Base-by-base conservation (phyloP, 1,140 invertebrate species). In the Lordiphosa clarofinis region DNA sequence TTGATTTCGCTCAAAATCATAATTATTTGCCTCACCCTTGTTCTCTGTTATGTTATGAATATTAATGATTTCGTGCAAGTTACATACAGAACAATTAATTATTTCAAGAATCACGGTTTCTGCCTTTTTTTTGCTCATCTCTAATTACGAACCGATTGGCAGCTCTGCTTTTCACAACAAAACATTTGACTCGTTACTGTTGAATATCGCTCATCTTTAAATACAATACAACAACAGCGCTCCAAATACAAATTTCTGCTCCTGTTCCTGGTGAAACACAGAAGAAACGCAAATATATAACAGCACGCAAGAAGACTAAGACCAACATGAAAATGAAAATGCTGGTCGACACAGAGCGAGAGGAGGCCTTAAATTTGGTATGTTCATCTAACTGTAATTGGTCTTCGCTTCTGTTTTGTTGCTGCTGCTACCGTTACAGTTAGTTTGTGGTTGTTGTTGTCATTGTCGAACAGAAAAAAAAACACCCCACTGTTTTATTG, bases 281-380 rank as follows among this genome's bases (percentile, higher is more conserved):
- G 57, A 78, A 71, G 56, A 82, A 82, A 66, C 68, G 76, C 54
- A 72, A 78, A 69, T 82, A 72, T 50, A 60, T 84, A 76, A 59
- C 76, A 82, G 68, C 76, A 56, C 78, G 78, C 54, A 84, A 84
- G 75, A 82, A 78, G 73, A 44, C 68, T 47, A 78, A 82, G 73
- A 63, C 56, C 75, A 73, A 62, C 44, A 82, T 82, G 73, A 84
- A 81, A 43, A 86, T 84, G 78, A 84, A 86, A 91, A 91, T 84
- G 90, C 91, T 79, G 94, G 93, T 94, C 67, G 95, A 96, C 89
- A 92, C 92, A 89, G 95, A 96, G 90, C 95, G 94, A 90, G 94
- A 95, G 91, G 95, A 96, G 90, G 93, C 94, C 62, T 91, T 93
- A 84, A 95, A 95, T 92, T 91, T 96, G 91, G 95, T 96, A 92